A percentile compares a stretch with the other conserved stretches of the same genome.
Conservation (phyloP, 2,888 invertebrate genomes). For the Sarcophaga carnaria region DNA sequence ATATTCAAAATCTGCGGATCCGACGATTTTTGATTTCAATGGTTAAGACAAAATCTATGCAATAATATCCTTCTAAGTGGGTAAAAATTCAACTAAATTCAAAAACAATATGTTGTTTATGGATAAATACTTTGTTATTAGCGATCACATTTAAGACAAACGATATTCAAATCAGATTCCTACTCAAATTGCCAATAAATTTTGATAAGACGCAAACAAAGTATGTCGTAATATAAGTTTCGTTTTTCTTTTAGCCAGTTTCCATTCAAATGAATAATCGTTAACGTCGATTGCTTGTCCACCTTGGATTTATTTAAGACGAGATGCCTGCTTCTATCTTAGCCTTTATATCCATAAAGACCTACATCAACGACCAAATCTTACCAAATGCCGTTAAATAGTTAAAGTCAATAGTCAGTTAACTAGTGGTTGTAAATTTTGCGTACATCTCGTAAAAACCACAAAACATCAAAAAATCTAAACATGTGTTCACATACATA, state of each 20-base stretch:
- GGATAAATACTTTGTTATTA: constrained; percentile 74
- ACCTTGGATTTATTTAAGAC: neutral
- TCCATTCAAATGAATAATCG: constrained; percentile 8
- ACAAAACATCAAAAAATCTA: constrained; percentile 31
- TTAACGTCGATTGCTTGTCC: constrained; percentile 8
- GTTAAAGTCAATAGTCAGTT: constrained; percentile 44
- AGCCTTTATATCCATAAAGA: constrained; percentile 13
- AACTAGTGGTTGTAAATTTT: constrained; percentile 52
- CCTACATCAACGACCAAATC: constrained; percentile 57
- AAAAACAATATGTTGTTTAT: too few relatives aligned
- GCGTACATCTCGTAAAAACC: constrained; percentile 45
- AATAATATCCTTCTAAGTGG: too few relatives aligned
- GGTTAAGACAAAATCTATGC: too few relatives aligned
- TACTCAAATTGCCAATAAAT: constrained; percentile 80
- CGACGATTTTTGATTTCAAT: too few relatives aligned
- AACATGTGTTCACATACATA: neutral
- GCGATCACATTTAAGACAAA: constrained; percentile 81
- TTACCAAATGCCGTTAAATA: constrained; percentile 41
- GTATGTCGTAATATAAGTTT: constrained; percentile 67
- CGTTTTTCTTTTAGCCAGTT: constrained; percentile 26
- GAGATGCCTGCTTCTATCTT: neutral
- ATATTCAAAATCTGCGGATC: too few relatives aligned
- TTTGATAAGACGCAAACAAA: constrained; percentile 77
- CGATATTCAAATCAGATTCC: constrained; percentile 79
- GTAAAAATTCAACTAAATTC: too few relatives aligned